Percentiles rank a stretch among this genome's conserved stretches.
These are phyloP conservation scores for Molorchus minor DNA, from an alignment of 2,888 invertebrate species.

Conservation along the genomic window DNA sequence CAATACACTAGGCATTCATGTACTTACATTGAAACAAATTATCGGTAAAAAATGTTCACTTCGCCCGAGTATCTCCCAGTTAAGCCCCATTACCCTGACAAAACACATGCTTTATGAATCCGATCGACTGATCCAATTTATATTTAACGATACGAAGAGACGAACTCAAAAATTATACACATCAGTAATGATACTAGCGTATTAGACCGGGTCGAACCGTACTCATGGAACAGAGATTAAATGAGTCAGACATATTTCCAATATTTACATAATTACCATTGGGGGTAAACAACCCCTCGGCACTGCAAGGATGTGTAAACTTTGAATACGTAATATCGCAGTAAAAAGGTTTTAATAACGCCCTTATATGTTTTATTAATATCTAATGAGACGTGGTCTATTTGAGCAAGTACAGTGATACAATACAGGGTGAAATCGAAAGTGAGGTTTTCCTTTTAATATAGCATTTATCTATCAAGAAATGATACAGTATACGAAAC, in stretches of 20 bases:
- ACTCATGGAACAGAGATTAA: conserved; percentile 22
- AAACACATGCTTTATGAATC: conserved; percentile 16
- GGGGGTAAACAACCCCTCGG: conserved; percentile 13
- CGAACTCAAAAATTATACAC: conserved; percentile 9
- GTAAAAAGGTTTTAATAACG: conserved; percentile 24
- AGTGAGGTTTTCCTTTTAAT: too few species aligned
- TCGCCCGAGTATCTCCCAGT: too few species aligned
- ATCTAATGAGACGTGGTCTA: conserved; percentile 18
- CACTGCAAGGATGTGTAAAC: conserved; percentile 8
- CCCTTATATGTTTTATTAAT: conserved; percentile 22
- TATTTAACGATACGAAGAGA: conserved; percentile 13
- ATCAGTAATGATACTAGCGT: conserved; percentile 1
- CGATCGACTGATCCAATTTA: neutral
- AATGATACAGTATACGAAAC: too few species aligned
- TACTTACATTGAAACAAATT: too few species aligned
- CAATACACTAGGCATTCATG: too few species aligned
- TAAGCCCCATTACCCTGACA: conserved; percentile 5
- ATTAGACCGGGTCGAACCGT: conserved; percentile 4
- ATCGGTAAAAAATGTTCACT: too few species aligned
- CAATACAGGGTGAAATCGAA: too few species aligned
- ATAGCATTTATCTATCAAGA: too few species aligned
- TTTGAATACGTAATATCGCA: conserved; percentile 15
- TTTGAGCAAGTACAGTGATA: neutral
- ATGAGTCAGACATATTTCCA: conserved; percentile 26
- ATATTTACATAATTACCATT: conserved; percentile 29